A percentile compares a stretch with the other conserved stretches of the same genome.
Conservation (phyloP, 2,888 invertebrate species). For the Nebria salina region DNA sequence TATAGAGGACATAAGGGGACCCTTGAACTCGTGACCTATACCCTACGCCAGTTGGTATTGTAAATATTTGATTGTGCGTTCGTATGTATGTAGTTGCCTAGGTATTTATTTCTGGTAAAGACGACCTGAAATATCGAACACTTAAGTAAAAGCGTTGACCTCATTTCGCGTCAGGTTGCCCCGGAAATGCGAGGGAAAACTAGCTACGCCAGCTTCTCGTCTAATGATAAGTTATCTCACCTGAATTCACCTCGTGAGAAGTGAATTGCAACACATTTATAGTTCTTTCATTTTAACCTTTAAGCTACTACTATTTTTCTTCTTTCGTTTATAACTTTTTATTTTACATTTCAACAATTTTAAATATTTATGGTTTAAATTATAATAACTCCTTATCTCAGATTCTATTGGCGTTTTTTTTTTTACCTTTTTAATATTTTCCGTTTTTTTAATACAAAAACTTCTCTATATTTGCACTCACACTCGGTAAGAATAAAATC, state of each 20-base stretch:
- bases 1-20: neutral
- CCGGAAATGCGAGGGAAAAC: slow-evolving; percentile 25
- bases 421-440: too few relatives aligned
- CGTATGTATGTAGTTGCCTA: slow-evolving; percentile 22
- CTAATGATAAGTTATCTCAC: slow-evolving; percentile 44
- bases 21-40: slow-evolving; percentile 38
- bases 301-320: neutral
- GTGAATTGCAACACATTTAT: slow-evolving; percentile 1
- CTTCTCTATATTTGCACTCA: too few relatives aligned
- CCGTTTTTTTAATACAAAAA: too few relatives aligned
- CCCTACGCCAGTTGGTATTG: slow-evolving; percentile 22
- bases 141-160: slow-evolving; percentile 45
- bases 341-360: neutral
- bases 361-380: too few relatives aligned
- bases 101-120: neutral
- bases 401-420: too few relatives aligned
- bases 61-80: slow-evolving; percentile 43
- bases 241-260: slow-evolving; percentile 16
- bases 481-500: too few relatives aligned
- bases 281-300: neutral
- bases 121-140: slow-evolving; percentile 42
- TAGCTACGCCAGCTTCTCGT: slow-evolving; percentile 19
- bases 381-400: too few relatives aligned
- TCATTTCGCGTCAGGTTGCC: slow-evolving; percentile 27
- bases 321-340: neutral